Conservation (phyloP, 2,888 invertebrate genomes). For the Anoplius nigerrimus region DNA sequence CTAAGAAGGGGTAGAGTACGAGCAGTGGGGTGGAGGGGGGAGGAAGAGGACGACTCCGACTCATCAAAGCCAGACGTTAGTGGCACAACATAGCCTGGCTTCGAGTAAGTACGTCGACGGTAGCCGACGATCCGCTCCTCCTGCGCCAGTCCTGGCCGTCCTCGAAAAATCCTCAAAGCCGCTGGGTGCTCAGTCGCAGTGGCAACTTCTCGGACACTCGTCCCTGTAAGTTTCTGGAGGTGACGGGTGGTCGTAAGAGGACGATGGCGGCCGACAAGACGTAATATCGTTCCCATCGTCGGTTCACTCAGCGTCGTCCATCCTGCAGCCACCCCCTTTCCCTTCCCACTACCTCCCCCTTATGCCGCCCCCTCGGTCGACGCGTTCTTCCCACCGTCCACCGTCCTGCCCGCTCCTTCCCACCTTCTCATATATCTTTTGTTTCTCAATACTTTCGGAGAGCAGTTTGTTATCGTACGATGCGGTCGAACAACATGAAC, state of each 20-base stretch:
- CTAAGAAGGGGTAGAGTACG: too few species aligned
- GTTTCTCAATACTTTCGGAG: conserved; percentile 57
- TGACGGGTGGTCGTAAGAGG: conserved; percentile 49
- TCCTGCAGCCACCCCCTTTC: conserved; percentile 24
- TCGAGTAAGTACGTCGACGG: conserved; percentile 1
- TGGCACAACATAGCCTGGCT: not conserved
- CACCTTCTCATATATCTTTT: conserved; percentile 50
- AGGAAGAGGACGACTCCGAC: conserved; percentile 1
- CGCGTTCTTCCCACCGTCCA: conserved; percentile 4
- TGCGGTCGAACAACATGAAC: conserved; percentile 11
- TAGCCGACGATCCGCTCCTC: not conserved
- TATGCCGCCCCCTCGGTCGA: not conserved
- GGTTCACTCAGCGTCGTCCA: conserved; percentile 47
- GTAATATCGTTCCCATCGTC: conserved; percentile 55
- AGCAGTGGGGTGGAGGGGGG: too few species aligned
- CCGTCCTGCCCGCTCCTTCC: not conserved
- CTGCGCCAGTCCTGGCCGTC: conserved; percentile 17
- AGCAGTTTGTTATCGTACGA: conserved; percentile 51
- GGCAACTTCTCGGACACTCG: conserved; percentile 34
- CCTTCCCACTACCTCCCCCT: conserved; percentile 7
- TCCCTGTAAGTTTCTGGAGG: conserved; percentile 44
- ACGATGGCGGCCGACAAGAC: conserved; percentile 50
- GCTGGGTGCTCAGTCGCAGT: conserved; percentile 28
- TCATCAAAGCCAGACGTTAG: conserved; percentile 12
- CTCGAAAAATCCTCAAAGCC: conserved; percentile 38